phyloP scores from a whole-genome alignment of 2,888 invertebrate genomes.

The Strigamia maritima region DNA sequence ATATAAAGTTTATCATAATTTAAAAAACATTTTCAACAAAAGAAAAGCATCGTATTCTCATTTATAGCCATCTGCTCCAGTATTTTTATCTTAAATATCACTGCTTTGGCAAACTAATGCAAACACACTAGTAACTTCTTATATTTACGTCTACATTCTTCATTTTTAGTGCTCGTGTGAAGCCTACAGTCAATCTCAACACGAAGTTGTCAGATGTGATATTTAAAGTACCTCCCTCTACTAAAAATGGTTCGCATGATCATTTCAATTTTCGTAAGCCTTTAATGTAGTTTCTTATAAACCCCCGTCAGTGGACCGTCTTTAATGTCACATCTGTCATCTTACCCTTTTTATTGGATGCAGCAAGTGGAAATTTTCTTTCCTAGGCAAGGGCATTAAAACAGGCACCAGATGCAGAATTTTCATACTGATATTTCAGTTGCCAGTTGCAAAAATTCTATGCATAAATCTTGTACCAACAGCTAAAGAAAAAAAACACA shows the following conservation, averaged over 20 bases:
- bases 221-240: too few species aligned
- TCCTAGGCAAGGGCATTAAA: background rate
- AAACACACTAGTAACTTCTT: background rate
- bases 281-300: background rate
- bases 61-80: too few species aligned
- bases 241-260: too few species aligned
- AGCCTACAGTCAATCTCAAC: too few species aligned
- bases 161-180: too few species aligned
- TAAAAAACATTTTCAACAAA: too few species aligned
- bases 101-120: too few species aligned
- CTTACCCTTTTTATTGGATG: slow-evolving; percentile 1
- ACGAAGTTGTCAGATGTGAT: too few species aligned
- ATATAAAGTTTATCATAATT: too few species aligned
- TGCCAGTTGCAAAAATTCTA: background rate
- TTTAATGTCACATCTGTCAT: slow-evolving; percentile 10
- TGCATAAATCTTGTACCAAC: background rate
- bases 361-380: background rate
- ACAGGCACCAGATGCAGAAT: slow-evolving; percentile 5
- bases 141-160: background rate
- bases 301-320: background rate
- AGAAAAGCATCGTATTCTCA: too few species aligned
- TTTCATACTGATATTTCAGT: background rate
- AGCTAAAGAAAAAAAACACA: background rate
- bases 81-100: too few species aligned
- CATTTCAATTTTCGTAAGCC: background rate